These are phyloP conservation scores for Heliconius melpomene DNA, from an alignment of 1,140 invertebrate species.

Conservation along the genomic window DNA sequence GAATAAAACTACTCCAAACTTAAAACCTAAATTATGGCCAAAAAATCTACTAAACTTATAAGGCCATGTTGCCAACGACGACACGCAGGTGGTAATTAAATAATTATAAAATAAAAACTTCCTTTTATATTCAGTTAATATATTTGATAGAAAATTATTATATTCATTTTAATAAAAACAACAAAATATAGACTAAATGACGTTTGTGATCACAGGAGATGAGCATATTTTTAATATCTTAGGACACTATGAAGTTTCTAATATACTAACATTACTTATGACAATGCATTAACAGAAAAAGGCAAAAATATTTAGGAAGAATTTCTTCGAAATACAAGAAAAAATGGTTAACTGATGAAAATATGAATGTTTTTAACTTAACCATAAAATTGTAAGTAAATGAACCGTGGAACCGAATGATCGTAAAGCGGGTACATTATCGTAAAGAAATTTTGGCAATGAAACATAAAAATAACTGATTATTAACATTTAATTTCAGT, in stretches of 20 bases:
- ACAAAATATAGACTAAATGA: background rate
- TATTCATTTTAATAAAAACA: background rate
- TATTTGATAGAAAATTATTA: conserved; percentile 7
- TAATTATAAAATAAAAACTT: conserved; percentile 1
- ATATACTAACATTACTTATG: background rate
- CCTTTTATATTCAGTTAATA: background rate
- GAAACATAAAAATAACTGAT: background rate
- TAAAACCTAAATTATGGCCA: background rate
- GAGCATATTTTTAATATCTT: conserved; percentile 3
- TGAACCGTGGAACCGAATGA: background rate
- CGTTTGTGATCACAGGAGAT: conserved; percentile 8
- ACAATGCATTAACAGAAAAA: too few species aligned
- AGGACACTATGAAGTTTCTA: background rate
- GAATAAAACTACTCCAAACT: too few species aligned
- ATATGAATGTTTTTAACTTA: background rate
- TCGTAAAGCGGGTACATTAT: background rate
- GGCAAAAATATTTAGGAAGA: background rate
- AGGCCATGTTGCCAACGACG: background rate
- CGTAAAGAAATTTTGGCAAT: background rate
- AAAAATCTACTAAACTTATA: too few species aligned
- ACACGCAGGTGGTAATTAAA: background rate
- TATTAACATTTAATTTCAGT: conserved; percentile 1
- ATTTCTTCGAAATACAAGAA: background rate
- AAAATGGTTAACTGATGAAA: background rate
- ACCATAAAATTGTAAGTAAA: background rate